Evolutionary conservation across 2,888 invertebrate genomes (phyloP).

Genomic region (Dasysyrphus albostriatus): DNA sequence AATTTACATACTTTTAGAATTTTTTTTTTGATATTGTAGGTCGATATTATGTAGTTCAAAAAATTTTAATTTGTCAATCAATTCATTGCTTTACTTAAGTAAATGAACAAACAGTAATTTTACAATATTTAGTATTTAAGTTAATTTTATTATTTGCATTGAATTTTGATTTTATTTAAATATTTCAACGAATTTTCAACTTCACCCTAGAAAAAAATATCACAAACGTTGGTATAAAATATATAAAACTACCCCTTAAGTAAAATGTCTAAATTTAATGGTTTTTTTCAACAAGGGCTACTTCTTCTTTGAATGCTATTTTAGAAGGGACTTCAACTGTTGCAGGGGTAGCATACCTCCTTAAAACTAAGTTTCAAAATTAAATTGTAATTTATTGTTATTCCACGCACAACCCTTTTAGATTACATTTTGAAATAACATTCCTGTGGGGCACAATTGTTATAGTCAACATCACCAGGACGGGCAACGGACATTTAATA

Average conservation of each 20-base stretch:
- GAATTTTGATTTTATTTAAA: too few species aligned
- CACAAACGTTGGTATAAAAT: not conserved
- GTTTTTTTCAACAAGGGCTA: conserved; percentile 11
- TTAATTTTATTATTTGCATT: too few species aligned
- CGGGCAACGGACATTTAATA: conserved; percentile 62
- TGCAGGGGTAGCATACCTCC: not conserved
- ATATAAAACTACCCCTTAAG: not conserved
- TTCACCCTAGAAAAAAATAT: not conserved
- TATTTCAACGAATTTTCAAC: not conserved
- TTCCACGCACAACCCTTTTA: conserved; percentile 57
- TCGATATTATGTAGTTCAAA: too few species aligned
- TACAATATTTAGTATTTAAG: too few species aligned
- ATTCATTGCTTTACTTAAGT: too few species aligned
- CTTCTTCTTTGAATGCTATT: not conserved
- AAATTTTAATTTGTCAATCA: too few species aligned
- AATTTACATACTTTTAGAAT: too few species aligned
- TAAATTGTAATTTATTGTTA: conserved; percentile 76
- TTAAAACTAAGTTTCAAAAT: conserved; percentile 61
- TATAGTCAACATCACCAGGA: too few species aligned
- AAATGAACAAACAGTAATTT: not conserved
- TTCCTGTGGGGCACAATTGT: not conserved
- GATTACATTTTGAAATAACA: not conserved
- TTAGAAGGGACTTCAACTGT: conserved; percentile 2
- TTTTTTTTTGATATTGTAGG: too few species aligned
- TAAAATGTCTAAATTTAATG: conserved; percentile 1